These are phyloP conservation scores for Macrobrachium rosenbergii DNA, from an alignment of 1,140 invertebrate species.

Conservation along the genomic window DNA sequence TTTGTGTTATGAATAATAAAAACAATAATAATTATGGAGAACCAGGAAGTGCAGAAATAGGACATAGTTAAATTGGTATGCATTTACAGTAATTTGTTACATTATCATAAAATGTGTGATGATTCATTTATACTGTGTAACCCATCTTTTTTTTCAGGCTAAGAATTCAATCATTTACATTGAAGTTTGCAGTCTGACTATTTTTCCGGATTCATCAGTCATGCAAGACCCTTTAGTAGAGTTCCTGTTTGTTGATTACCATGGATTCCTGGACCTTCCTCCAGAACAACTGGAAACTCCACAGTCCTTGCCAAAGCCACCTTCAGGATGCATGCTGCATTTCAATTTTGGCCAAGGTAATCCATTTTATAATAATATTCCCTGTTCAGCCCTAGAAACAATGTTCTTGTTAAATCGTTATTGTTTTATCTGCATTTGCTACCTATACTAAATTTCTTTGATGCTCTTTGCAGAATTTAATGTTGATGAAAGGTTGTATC, in stretches of 20 bases:
- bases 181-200: conserved; percentile 43
- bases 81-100: too few species aligned
- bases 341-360: conserved; percentile 58
- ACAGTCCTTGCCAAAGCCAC: conserved; percentile 42
- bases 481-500: conserved; percentile 25
- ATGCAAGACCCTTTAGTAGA: conserved; percentile 42
- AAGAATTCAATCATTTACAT: conserved; percentile 39
- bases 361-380: background rate
- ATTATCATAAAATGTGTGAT: too few species aligned
- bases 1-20: too few species aligned
- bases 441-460: background rate
- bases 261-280: conserved; percentile 53
- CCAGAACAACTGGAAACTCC: conserved; percentile 55
- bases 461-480: conserved; percentile 20
- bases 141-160: conserved; percentile 24
- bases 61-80: too few species aligned
- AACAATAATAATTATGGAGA: too few species aligned
- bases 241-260: conserved; percentile 60
- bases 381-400: too few species aligned
- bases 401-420: background rate
- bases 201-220: conserved; percentile 18
- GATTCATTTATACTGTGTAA: background rate
- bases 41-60: too few species aligned
- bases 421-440: background rate
- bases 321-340: conserved; percentile 2